Evolutionary conservation across 2,888 invertebrate genomes (phyloP), one percentile per base, ranked within the genome.

Genomic region (Augochlorella aurata): DNA sequence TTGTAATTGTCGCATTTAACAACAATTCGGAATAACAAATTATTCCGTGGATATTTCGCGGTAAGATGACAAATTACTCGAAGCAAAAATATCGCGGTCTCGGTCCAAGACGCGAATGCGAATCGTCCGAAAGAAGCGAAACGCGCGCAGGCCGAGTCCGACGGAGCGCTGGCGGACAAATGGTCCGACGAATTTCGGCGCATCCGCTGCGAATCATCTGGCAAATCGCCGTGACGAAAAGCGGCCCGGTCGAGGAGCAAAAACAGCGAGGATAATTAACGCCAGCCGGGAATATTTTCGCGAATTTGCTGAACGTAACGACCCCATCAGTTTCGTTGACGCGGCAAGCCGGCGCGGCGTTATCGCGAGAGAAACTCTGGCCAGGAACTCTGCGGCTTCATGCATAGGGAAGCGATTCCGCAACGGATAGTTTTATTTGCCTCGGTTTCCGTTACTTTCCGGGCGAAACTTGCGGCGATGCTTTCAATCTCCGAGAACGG

Each of bases 301-400:
- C 85, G 77, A 87, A 85, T 81, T 83, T 76, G 77, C 29, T 72
- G 67, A 79, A 81, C 70, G 86, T 81, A 83, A 81, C 81, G 83
- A 87, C 81, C 87, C 87, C 87, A 67, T 86, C 85, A 74, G 79
- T 79, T 75, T 72, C 79, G 75, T 74, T 71, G 82, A 82, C 85
- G 79, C 75, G 73, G 10, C 38, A 69, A 24, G 72, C 44, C 70
- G 18, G 68, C 38, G 58, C 58, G 14, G 58, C 65, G 85, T 84
- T 85, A 82, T 79, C 78, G 76, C 54, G 77, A 63, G 66, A 75
- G 24, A 58, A 29, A 77, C 81, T 78, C 50, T 66, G 70, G 54
- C 65, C 65, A 61, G 58, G 79, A 74, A 81, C 79, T 63, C 9
- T 79, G 74, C 50, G 69, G 72, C 74, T 73, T 74, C 86, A 81